These are phyloP conservation scores for Takifugu bimaculatus DNA, from an alignment of 2,113 vertebrate species.

Conservation along the genomic window DNA sequence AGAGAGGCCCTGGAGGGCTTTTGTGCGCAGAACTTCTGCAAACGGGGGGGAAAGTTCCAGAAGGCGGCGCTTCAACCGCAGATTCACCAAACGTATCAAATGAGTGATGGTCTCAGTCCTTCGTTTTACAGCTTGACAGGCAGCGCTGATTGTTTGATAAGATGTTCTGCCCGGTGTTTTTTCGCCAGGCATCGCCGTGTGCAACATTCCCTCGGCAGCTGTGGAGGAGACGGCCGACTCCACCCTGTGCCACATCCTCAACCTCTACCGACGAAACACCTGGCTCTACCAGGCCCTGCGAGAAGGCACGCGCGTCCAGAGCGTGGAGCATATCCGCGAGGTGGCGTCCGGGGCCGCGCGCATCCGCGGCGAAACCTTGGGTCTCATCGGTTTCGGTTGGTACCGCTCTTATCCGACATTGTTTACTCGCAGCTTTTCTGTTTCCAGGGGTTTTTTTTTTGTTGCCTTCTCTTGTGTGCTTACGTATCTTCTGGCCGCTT, in stretches of 20 bases:
- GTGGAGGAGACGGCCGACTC: slow-evolving; percentile 97
- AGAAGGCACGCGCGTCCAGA: slow-evolving; percentile 94
- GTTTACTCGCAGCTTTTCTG: background rate
- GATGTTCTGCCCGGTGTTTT: background rate
- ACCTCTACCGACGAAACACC: slow-evolving; percentile 97
- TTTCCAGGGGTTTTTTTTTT: background rate
- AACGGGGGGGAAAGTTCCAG: background rate
- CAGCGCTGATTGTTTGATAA: background rate
- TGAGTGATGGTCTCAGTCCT: too few species aligned
- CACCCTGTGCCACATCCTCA: slow-evolving; percentile 92
- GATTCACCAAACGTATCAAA: too few species aligned
- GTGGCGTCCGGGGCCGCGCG: slow-evolving; percentile 92
- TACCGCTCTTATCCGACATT: background rate
- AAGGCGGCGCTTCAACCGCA: too few species aligned
- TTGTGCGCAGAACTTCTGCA: background rate
- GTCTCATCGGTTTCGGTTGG: slow-evolving; percentile 94
- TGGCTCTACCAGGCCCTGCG: slow-evolving; percentile 98
- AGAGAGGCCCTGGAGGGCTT: background rate
- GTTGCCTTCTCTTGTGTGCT: slow-evolving; percentile 8
- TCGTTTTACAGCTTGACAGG: too few species aligned
- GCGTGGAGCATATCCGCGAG: slow-evolving; percentile 95
- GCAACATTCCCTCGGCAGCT: slow-evolving; percentile 93
- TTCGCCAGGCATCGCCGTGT: slow-evolving; percentile 88
- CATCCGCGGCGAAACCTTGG: slow-evolving; percentile 91
- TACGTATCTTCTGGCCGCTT: slow-evolving; percentile 34